Percentiles rank a stretch among this genome's conserved stretches.
Conservation (phyloP, 1,140 invertebrate species). For the Antheraea mylitta region DNA sequence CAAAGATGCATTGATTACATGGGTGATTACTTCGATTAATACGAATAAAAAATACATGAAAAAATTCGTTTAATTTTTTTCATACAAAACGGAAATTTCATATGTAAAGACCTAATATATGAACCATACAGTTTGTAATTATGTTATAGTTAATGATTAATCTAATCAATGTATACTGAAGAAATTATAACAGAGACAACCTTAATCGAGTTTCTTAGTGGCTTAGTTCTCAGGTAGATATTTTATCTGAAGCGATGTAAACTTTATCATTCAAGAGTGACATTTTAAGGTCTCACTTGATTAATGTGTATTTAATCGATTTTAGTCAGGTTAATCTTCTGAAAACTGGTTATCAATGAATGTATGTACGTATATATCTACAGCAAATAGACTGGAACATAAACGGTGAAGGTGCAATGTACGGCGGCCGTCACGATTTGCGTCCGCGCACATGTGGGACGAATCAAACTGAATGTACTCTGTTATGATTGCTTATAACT, state of each 20-base stretch:
- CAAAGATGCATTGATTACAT: no score
- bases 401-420: slow-evolving; percentile 7
- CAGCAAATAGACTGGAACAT: slow-evolving; percentile 22
- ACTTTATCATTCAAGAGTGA: neutral
- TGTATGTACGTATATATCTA: slow-evolving; percentile 6
- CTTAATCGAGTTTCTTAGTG: neutral
- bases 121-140: no score
- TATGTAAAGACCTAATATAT: no score
- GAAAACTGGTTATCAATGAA: neutral
- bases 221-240: no score
- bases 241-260: neutral
- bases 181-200: neutral
- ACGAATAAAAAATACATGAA: no score
- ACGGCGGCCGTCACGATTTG: slow-evolving; percentile 20
- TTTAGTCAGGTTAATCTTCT: neutral
- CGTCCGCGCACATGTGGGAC: slow-evolving; percentile 26
- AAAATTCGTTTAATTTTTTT: no score
- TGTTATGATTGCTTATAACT: slow-evolving; percentile 23
- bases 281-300: neutral
- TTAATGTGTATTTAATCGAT: neutral
- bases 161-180: no score
- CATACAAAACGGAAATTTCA: no score
- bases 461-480: slow-evolving; percentile 25
- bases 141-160: no score
- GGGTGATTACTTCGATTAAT: no score